Evolutionary conservation across 2,888 invertebrate species (phyloP).

Genomic region (Lasiommata megera): DNA sequence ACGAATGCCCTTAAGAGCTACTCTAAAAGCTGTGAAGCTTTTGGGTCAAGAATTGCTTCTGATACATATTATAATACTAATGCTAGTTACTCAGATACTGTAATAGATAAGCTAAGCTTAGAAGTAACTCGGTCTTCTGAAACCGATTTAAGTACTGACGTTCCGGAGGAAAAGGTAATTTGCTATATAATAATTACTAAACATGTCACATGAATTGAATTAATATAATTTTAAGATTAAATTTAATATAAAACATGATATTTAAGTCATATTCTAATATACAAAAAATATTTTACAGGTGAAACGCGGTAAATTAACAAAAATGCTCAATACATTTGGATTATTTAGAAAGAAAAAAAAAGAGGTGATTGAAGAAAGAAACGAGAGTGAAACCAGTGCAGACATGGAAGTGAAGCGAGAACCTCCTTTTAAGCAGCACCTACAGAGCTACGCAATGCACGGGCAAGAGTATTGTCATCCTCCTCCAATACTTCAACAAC

Average conservation of each 20-base stretch:
- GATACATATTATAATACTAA: slow-evolving; percentile 47
- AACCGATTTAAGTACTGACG: slow-evolving; percentile 46
- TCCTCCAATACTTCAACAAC: slow-evolving; percentile 40
- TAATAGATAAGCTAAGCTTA: slow-evolving; percentile 57
- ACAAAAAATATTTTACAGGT: slow-evolving; percentile 42
- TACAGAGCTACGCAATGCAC: slow-evolving; percentile 60
- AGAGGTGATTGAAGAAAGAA: slow-evolving; percentile 54
- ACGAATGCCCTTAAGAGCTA: slow-evolving; percentile 55
- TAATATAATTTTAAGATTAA: too few species aligned
- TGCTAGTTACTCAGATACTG: slow-evolving; percentile 60
- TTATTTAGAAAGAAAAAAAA: slow-evolving; percentile 57
- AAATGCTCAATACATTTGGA: slow-evolving; percentile 52
- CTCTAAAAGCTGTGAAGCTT: slow-evolving; percentile 71
- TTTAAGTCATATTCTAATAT: too few species aligned
- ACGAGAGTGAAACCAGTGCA: slow-evolving; percentile 53
- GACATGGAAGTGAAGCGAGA: slow-evolving; percentile 43
- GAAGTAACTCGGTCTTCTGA: slow-evolving; percentile 50
- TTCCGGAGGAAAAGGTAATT: slow-evolving; percentile 44
- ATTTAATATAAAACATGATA: too few species aligned
- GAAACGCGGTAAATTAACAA: slow-evolving; percentile 50
- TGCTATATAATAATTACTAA: not conserved
- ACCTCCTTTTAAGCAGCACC: slow-evolving; percentile 53
- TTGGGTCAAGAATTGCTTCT: slow-evolving; percentile 47
- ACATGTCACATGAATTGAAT: too few species aligned
- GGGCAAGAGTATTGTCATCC: slow-evolving; percentile 52